Base-by-base conservation (phyloP, 2,797 vertebrate genomes). In the Novumbra hubbsi region DNA sequence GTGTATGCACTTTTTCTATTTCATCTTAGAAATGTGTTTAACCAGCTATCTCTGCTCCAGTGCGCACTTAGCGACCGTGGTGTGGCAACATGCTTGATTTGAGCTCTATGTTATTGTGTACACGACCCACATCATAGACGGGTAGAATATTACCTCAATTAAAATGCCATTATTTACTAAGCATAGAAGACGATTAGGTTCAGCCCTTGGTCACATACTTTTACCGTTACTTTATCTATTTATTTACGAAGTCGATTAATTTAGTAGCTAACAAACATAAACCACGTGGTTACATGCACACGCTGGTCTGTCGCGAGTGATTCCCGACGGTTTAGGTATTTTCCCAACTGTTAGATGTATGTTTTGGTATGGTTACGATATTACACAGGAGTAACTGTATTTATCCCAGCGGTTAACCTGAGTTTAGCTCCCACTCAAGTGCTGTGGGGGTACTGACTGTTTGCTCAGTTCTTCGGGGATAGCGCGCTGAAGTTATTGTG, bases 281-380 rank as follows among this genome's bases (percentile, higher is more conserved):
- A 95, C 95, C 96, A 97, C 96, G 96, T 97, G 96, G 95, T 96
- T 93, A 90, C 90, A 83, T 86, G 89, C 90, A 89, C 94, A 90
- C 94, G 90, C 93, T 88, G 80, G 86, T 84, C 82, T 71, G 85
- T 85, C 78, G 73, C 19, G 81, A 86, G 88, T 79, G 87, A 86
- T 80, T 78, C 84, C 74, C 68, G 34, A 72, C 76, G 76, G 78
- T 79, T 77, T 88, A 60, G 85, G 84, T 83, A 77, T 78, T 68
- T 67, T 38, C 78, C 70, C 82, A 71, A 83, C 81, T 67, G 64
- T 63, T 72, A 48, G 66, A 24, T 8, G 4, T 67, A 75, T 77
- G 50, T 34, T 30, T 66, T 27, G n/a, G 6, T 8, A n/a, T 19
- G 32, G 48, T 73, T 45, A 34, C 30, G 21, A 27, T 70, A 82